phyloP scores from a whole-genome alignment of 2,113 vertebrate species.

The Lethenteron reissneri region DNA sequence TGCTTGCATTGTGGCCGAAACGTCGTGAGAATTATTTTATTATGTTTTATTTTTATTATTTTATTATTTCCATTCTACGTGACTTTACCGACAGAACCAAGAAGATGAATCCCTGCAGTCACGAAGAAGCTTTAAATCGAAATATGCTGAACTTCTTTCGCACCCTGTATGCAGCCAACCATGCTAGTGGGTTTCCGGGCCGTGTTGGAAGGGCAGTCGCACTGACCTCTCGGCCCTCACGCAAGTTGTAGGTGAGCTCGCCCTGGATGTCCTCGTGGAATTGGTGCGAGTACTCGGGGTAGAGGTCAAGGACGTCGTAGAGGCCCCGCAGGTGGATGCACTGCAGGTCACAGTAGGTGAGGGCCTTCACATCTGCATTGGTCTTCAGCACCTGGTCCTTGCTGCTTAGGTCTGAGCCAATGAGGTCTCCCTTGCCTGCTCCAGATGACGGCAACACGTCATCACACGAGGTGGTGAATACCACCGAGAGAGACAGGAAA shows the following conservation, averaged over 20 bases:
- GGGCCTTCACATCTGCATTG: constrained; percentile 41
- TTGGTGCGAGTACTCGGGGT: constrained; percentile 43
- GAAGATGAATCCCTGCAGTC: too few relatives aligned
- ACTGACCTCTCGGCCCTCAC: constrained; percentile 30
- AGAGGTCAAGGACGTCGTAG: constrained; percentile 36
- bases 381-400: constrained; percentile 47
- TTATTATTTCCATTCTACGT: too few relatives aligned
- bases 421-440: constrained; percentile 40
- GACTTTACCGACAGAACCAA: too few relatives aligned
- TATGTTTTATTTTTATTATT: too few relatives aligned
- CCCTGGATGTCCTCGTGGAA: constrained; percentile 43
- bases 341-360: constrained; percentile 51
- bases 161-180: background rate
- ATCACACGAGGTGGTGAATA: too few relatives aligned
- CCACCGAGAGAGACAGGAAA: too few relatives aligned
- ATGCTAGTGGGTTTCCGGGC: background rate
- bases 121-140: too few relatives aligned
- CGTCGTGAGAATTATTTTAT: too few relatives aligned
- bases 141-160: background rate
- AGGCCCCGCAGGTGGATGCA: constrained; percentile 45
- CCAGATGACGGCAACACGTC: too few relatives aligned
- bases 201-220: constrained; percentile 20
- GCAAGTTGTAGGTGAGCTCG: constrained; percentile 47
- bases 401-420: constrained; percentile 37
- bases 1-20: too few relatives aligned